phyloP scores from a whole-genome alignment of 2,797 vertebrate species.

The Neosilurus mollespiculum region DNA sequence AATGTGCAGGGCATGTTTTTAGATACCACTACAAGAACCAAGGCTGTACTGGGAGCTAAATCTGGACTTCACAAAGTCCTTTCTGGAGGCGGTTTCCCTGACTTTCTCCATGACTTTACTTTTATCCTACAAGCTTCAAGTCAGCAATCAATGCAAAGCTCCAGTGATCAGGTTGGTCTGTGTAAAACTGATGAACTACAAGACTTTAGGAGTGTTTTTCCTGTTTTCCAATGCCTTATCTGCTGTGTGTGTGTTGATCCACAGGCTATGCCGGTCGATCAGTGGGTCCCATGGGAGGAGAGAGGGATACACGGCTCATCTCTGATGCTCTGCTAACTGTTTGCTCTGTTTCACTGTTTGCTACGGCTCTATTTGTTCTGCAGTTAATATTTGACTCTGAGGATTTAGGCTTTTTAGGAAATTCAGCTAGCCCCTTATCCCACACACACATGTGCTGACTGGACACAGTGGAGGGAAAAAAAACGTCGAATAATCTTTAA shows the following conservation, averaged over 20 bases:
- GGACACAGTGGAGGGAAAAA: not conserved
- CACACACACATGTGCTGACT: not conserved
- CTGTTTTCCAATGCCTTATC: conserved; percentile 14
- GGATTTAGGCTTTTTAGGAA: conserved; percentile 62
- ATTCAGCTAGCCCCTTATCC: conserved; percentile 34
- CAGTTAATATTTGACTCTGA: conserved; percentile 78
- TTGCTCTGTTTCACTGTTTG: conserved; percentile 76
- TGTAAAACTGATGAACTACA: not conserved
- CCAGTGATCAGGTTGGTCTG: not conserved
- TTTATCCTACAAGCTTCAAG: not conserved
- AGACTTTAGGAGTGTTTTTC: not conserved
- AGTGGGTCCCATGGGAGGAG: conserved; percentile 35
- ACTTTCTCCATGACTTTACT: not conserved
- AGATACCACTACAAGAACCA: not conserved
- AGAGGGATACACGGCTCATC: conserved; percentile 60
- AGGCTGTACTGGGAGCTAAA: not conserved
- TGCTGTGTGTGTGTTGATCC: conserved; percentile 11
- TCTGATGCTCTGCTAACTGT: conserved; percentile 66
- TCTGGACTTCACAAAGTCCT: not conserved
- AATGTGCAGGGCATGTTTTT: conserved; percentile 6
- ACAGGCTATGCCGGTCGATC: conserved; percentile 10
- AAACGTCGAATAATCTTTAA: not conserved
- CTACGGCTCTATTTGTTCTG: conserved; percentile 73
- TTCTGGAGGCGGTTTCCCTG: not conserved
- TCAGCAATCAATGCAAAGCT: not conserved